A percentile compares a stretch with the other conserved stretches of the same genome.
Conservation (phyloP, 2,113 vertebrate species). For the Riparia riparia region DNA sequence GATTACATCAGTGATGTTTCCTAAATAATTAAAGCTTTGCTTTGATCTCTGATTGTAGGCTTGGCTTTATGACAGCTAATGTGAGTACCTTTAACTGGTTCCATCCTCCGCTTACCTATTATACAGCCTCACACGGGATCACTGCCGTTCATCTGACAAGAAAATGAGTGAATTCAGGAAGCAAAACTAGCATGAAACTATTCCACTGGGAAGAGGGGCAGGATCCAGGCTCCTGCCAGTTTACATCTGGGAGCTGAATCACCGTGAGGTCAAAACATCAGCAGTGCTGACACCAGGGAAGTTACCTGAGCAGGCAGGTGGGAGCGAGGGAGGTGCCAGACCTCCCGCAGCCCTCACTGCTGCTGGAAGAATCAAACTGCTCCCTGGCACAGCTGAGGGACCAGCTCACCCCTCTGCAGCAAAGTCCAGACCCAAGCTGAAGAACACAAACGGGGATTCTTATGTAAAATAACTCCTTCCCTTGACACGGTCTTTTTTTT, state of each 20-base stretch:
- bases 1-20: constrained; percentile 59
- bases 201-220: neutral
- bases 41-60: constrained; percentile 61
- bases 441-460: neutral
- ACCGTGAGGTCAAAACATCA: neutral
- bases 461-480: neutral
- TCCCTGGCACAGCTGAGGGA: neutral
- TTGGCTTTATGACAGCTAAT: constrained; percentile 32
- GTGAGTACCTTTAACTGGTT: neutral
- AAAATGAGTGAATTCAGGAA: constrained; percentile 50
- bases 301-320: neutral
- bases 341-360: neutral
- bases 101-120: neutral
- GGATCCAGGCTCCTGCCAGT: neutral
- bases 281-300: neutral
- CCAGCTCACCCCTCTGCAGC: neutral
- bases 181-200: neutral
- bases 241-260: neutral
- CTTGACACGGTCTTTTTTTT: neutral
- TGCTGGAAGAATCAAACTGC: accelerated
- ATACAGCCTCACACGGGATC: neutral
- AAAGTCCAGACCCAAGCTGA: neutral
- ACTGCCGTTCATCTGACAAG: constrained; percentile 18
- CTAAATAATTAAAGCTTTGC: constrained; percentile 57
- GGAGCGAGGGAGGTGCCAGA: neutral